phyloP scores from a whole-genome alignment of 2,113 vertebrate genomes.

The Myxocyprinus asiaticus region DNA sequence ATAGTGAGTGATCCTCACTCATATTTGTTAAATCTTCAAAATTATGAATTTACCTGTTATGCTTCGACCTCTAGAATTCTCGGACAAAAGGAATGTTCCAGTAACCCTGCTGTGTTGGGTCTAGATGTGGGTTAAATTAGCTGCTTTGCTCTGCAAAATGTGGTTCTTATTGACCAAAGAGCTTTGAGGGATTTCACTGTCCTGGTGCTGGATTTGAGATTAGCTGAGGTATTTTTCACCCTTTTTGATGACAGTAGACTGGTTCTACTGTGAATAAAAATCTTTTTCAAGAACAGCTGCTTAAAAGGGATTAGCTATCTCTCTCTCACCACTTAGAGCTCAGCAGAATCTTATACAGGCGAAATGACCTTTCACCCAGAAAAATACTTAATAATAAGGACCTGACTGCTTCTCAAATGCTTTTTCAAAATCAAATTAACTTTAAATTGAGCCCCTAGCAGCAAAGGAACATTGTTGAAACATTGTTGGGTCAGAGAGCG shows the following conservation, averaged over 20 bases:
- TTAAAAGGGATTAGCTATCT: conserved; percentile 46
- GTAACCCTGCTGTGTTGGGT: neutral
- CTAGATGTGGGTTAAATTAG: conserved; percentile 20
- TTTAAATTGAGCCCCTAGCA: conserved; percentile 38
- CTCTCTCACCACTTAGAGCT: neutral
- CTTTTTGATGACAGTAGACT: conserved; percentile 38
- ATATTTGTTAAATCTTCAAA: neutral
- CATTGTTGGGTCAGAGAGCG: neutral
- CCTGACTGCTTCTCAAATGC: conserved; percentile 34
- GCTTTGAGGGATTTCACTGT: conserved; percentile 30
- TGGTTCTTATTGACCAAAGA: conserved; percentile 34
- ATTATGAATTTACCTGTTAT: neutral
- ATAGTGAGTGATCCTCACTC: too few relatives aligned
- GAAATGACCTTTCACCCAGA: conserved; percentile 55
- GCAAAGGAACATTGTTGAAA: conserved; percentile 39
- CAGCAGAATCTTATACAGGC: neutral
- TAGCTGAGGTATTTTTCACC: conserved; percentile 34
- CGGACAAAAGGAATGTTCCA: conserved; percentile 4
- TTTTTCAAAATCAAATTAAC: conserved; percentile 50
- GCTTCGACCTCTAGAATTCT: neutral
- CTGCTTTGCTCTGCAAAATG: conserved; percentile 13
- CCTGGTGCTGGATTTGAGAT: conserved; percentile 45
- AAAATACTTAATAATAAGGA: conserved; percentile 31
- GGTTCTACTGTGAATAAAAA: conserved; percentile 40
- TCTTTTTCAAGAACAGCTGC: conserved; percentile 52